These are phyloP conservation scores for Crioceris asparagi DNA, from an alignment of 2,888 invertebrate species.

Conservation along the genomic window DNA sequence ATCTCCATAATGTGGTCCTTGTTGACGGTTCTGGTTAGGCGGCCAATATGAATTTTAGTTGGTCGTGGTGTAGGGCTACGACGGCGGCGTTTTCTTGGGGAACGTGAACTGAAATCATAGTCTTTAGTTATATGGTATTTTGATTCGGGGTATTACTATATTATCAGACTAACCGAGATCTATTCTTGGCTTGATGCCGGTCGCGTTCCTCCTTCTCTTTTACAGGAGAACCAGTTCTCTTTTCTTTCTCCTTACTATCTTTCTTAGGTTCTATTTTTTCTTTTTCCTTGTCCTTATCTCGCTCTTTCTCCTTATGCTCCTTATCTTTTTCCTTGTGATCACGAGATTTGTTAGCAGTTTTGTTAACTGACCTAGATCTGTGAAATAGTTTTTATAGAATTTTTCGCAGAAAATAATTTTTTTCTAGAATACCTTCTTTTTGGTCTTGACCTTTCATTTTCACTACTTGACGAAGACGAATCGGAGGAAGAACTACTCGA, in stretches of 20 bases:
- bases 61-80: conserved; percentile 85
- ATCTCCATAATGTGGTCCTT: conserved; percentile 86
- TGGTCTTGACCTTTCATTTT: conserved; percentile 50
- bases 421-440: conserved; percentile 49
- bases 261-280: conserved; percentile 36
- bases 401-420: conserved; percentile 1
- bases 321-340: conserved; percentile 35
- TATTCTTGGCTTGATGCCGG: conserved; percentile 26
- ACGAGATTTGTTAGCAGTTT: conserved; percentile 33
- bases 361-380: conserved; percentile 13
- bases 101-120: conserved; percentile 38
- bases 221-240: conserved; percentile 21
- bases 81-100: conserved; percentile 60
- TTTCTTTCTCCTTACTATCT: conserved; percentile 30
- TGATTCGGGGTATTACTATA: too few relatives aligned
- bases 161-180: conserved; percentile 36
- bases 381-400: too few relatives aligned
- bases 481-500: conserved; percentile 48
- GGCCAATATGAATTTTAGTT: conserved; percentile 87
- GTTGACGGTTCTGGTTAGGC: conserved; percentile 84
- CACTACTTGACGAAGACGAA: conserved; percentile 56
- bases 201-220: conserved; percentile 32
- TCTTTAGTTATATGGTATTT: conserved; percentile 1
- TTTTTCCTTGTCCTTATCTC: conserved; percentile 35
- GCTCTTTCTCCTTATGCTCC: conserved; percentile 33